Base-by-base conservation (phyloP, 2,797 vertebrate genomes). In the Lophotriccus pileatus region DNA sequence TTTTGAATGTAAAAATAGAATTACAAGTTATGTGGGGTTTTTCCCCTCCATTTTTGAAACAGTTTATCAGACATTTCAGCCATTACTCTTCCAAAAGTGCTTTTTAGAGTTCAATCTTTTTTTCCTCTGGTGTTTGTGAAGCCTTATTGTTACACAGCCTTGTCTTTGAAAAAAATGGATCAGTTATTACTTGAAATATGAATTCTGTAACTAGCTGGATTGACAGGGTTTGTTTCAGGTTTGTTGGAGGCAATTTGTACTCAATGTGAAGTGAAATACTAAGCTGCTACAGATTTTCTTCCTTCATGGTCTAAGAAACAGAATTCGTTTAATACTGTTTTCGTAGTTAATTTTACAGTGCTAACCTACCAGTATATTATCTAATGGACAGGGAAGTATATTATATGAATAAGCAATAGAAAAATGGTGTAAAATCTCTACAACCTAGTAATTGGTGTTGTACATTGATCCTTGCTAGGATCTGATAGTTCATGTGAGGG, bases 401-500 rank as follows among this genome's bases (percentile, higher is more conserved):
- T 80, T 37, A 10, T 1, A 32, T 52, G 8, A 83, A 84, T 66
- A 49, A 91, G 13, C 30, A 79, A 17, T 56, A 23, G 17, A 69
- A 44, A 88, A 87, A 49, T 24, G n/a, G 19, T 49, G 5, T 28
- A 41, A 66, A 36, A 13, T 53, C 41, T 49, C 37, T 80, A 27
- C 28, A 64, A 1, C 11, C 11, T 75, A 17, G 10, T 84, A 81
- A 83, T 9, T 23, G 22, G 3, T 74, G 7, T 74, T 79, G 23
- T 52, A 3, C 78, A 18, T 82, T 90, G 32, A 4, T 52, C 19
- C 68, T 72, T 94, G 17, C 43, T 90, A 99, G 99, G 99, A 99
- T 87, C 94, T 99, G 25, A 96, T 99, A 41, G 46, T 99, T 88
- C 99, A 99, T 3, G 99, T 99, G 88, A 96, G 99, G 75, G 99